These are phyloP conservation scores for Acanthurus leucopareius DNA, from an alignment of 2,797 vertebrate genomes.

Conservation along the genomic window DNA sequence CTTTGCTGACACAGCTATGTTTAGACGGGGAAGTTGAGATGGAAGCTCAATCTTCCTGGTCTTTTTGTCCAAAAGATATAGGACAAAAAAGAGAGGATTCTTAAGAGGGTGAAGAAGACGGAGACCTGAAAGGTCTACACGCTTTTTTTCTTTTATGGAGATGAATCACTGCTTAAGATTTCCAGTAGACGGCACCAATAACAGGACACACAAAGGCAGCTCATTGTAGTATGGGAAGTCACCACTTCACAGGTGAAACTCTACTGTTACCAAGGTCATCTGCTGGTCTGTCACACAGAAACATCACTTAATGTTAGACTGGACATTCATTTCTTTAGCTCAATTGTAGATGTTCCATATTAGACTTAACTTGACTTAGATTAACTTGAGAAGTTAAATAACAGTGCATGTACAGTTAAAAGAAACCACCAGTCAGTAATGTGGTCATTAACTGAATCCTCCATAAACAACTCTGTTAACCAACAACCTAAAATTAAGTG, in stretches of 20 bases:
- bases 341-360: not conserved
- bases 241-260: not conserved
- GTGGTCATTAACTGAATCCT: not conserved
- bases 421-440: not conserved
- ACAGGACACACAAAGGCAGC: not conserved
- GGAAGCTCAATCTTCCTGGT: conserved; percentile 6
- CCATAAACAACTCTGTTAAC: not conserved
- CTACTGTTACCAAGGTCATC: not conserved
- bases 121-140: not conserved
- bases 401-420: not conserved
- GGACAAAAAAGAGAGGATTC: conserved; percentile 2
- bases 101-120: not conserved
- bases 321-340: not conserved
- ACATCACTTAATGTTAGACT: not conserved
- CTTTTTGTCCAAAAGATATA: conserved; percentile 20
- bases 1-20: conserved; percentile 42
- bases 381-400: no score
- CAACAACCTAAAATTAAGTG: not conserved
- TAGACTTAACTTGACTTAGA: no score
- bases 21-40: conserved; percentile 36
- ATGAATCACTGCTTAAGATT: not conserved
- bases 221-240: not conserved
- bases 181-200: not conserved
- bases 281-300: not conserved
- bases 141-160: not conserved